These are phyloP conservation scores for Botrylloides violaceus DNA, from an alignment of 23 tunicate species.

Conservation along the genomic window DNA sequence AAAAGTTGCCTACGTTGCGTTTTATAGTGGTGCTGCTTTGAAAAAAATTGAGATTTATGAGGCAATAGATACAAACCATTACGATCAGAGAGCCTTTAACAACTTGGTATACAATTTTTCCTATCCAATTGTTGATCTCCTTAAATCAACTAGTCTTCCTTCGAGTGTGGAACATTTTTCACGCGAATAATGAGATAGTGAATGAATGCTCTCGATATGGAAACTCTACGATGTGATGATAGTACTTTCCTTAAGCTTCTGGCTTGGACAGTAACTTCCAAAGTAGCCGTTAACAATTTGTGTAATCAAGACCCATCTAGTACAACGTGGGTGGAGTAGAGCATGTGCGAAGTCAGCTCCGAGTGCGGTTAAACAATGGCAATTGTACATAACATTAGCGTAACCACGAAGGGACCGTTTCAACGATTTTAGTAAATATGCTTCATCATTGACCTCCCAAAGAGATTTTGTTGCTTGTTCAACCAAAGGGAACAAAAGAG, in stretches of 20 bases:
- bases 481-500: not conserved
- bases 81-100: not conserved
- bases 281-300: too few relatives aligned
- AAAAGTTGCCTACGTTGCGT: not conserved
- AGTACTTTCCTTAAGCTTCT: too few relatives aligned
- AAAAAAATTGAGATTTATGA: not conserved
- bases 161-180: too few relatives aligned
- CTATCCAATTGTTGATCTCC: not conserved
- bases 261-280: too few relatives aligned
- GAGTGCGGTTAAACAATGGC: not conserved
- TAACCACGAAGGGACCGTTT: not conserved
- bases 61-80: not conserved
- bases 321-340: too few relatives aligned
- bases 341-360: too few relatives aligned
- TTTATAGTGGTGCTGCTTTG: not conserved
- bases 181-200: too few relatives aligned
- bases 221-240: too few relatives aligned
- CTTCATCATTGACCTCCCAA: not conserved
- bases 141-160: not conserved
- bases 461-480: not conserved
- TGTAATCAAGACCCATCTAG: too few relatives aligned
- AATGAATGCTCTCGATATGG: too few relatives aligned
- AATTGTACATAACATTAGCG: not conserved
- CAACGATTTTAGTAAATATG: not conserved
- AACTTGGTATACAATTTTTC: not conserved